phyloP scores from a whole-genome alignment of 2,113 vertebrate genomes.

The Dasyurus viverrinus region DNA sequence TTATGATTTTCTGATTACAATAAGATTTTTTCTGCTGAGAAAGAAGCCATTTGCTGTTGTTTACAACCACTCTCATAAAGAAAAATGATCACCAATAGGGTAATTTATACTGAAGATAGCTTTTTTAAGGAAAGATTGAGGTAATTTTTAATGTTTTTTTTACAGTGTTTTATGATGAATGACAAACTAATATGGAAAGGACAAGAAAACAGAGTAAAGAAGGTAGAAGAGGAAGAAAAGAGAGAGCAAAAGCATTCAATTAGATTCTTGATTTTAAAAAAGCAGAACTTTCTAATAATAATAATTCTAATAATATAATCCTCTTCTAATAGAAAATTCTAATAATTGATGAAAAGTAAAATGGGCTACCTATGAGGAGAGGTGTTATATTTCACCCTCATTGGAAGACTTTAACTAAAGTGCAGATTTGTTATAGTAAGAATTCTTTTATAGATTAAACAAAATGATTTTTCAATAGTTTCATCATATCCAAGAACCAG shows the following conservation, averaged over 20 bases:
- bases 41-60: not conserved
- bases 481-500: not conserved
- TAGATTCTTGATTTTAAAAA: not conserved
- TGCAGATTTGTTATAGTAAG: not conserved
- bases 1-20: not conserved
- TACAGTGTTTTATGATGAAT: not conserved
- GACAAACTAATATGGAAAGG: not conserved
- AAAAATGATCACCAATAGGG: not conserved
- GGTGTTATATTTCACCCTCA: too few relatives aligned
- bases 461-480: not conserved
- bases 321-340: too few relatives aligned
- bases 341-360: not conserved
- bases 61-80: not conserved
- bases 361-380: not conserved
- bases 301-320: too few relatives aligned
- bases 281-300: not conserved
- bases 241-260: not conserved
- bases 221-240: not conserved
- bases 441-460: not conserved
- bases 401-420: not conserved
- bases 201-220: not conserved
- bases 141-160: not conserved
- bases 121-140: not conserved
- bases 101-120: not conserved
- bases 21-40: not conserved